phyloP scores from a whole-genome alignment of 2,113 vertebrate species.

The Lycocorax pyrrhopterus region DNA sequence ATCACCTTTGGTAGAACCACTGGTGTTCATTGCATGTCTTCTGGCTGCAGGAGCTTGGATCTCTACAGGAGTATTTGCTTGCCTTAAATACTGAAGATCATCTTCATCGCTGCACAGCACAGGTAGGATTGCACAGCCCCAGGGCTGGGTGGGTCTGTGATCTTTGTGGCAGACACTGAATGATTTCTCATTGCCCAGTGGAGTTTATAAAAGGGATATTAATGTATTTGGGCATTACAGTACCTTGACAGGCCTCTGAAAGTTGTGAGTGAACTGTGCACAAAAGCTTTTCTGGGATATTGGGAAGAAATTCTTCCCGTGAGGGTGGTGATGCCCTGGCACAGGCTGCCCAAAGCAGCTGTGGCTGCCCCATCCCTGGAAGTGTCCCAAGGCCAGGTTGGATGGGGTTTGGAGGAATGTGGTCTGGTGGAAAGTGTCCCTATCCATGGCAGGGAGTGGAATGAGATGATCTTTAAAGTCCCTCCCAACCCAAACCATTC shows the following conservation, averaged over 20 bases:
- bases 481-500: background rate
- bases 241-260: background rate
- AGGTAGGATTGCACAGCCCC: conserved; percentile 72
- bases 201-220: background rate
- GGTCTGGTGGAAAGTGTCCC: background rate
- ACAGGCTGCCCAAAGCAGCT: background rate
- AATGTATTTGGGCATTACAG: background rate
- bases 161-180: background rate
- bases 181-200: background rate
- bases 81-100: conserved; percentile 94
- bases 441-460: background rate
- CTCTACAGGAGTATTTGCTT: conserved; percentile 91
- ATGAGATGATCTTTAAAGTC: background rate
- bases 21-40: background rate
- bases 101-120: conserved; percentile 85
- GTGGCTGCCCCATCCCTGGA: background rate
- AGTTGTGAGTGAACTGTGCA: background rate
- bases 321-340: background rate
- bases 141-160: background rate
- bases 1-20: background rate
- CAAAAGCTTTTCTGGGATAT: background rate
- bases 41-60: conserved; percentile 81
- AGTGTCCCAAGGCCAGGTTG: background rate
- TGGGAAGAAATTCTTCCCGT: background rate
- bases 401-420: background rate